These are phyloP conservation scores for Ploceus nigricollis DNA, from an alignment of 2,113 vertebrate species.

Conservation along the genomic window DNA sequence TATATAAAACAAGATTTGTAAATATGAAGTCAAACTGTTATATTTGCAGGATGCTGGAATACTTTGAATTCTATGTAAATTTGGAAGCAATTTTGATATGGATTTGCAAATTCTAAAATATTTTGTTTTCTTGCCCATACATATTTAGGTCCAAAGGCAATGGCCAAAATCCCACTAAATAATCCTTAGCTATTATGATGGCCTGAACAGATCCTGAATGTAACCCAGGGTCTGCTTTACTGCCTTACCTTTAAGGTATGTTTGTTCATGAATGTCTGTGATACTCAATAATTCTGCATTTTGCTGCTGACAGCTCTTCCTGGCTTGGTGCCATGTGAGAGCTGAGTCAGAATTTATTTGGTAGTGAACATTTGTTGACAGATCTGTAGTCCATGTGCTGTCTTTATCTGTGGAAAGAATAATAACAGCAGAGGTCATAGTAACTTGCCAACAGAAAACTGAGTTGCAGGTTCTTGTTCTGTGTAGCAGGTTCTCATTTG, in stretches of 20 bases:
- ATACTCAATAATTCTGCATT: conserved; percentile 84
- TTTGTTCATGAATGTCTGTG: conserved; percentile 85
- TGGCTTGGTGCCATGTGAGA: conserved; percentile 89
- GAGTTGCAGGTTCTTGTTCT: accelerated
- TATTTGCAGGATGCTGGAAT: not conserved
- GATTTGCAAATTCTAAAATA: not conserved
- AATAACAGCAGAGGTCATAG: not conserved
- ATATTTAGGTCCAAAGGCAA: not conserved
- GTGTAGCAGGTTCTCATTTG: accelerated
- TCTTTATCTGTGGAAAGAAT: conserved; percentile 42
- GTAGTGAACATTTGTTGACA: conserved; percentile 78
- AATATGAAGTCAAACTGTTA: not conserved
- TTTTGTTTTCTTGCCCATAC: not conserved
- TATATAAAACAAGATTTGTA: not conserved
- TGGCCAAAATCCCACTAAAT: not conserved
- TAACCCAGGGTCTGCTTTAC: not conserved
- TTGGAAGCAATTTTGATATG: not conserved
- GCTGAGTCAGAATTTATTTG: conserved; percentile 84
- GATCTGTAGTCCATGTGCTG: conserved; percentile 79
- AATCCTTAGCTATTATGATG: not conserved
- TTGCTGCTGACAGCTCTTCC: conserved; percentile 91
- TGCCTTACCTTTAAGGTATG: conserved; percentile 82
- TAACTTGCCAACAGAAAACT: not conserved
- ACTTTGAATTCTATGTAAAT: not conserved
- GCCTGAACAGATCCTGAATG: not conserved